Evolutionary conservation across 2,797 vertebrate genomes (phyloP).

Genomic region (Sebastes ruberrimus): DNA sequence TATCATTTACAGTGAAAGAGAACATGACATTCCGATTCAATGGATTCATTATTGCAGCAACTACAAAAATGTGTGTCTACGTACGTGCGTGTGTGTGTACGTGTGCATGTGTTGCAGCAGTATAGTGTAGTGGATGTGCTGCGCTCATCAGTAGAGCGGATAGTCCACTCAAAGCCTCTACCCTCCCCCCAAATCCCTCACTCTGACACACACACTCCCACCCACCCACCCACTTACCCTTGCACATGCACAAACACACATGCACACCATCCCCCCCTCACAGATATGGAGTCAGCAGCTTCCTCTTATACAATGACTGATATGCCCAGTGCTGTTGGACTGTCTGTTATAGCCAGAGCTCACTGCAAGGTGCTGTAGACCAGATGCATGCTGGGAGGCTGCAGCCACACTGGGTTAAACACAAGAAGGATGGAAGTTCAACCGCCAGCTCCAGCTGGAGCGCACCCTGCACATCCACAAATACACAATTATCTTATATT

Average conservation of each 20-base stretch:
- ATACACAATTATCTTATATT: not conserved
- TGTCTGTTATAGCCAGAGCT: slow-evolving; percentile 30
- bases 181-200: slow-evolving; percentile 60
- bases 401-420: not conserved
- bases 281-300: slow-evolving; percentile 81
- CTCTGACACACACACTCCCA: slow-evolving; percentile 38
- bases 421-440: too few relatives aligned
- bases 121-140: slow-evolving; percentile 39
- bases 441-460: too few relatives aligned
- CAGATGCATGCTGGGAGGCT: slow-evolving; percentile 23
- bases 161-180: slow-evolving; percentile 66
- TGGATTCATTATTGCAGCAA: not conserved
- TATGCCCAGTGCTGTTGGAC: slow-evolving; percentile 48
- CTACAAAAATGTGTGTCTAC: not conserved
- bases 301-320: slow-evolving; percentile 75
- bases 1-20: not conserved
- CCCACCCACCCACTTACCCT: slow-evolving; percentile 18
- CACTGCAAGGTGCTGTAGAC: slow-evolving; percentile 16
- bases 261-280: slow-evolving; percentile 53
- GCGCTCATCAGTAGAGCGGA: slow-evolving; percentile 56
- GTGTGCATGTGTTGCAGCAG: not conserved
- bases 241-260: not conserved
- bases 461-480: not conserved
- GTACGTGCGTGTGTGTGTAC: not conserved
- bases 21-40: not conserved